Base-by-base conservation (phyloP, 2,888 invertebrate genomes). In the Prenolepis imparis region DNA sequence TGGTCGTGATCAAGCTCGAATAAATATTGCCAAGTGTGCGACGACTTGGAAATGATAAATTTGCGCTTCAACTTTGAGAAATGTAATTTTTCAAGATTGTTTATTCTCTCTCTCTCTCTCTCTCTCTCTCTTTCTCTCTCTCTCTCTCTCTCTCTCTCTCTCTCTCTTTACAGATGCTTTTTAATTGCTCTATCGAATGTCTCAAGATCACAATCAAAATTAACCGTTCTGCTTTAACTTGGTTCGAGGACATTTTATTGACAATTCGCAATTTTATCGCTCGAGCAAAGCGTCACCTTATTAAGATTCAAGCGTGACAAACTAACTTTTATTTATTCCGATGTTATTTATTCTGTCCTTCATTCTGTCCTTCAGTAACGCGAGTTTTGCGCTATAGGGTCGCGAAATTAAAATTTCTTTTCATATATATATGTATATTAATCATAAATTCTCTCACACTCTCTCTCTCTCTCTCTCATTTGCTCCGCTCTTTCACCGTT, bases 361-460 rank as follows among this genome's bases (percentile, higher is more conserved):
- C n/a, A 84, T 84, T 70, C 55, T 36, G 77, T 77, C 74, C 68
- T 70, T 86, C 70, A 72, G 81, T 64, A 83, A 84, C 83, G 84
- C 68, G 83, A 73, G 73, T 81, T 67, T 83, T 82, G 74, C 81
- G 83, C 72, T 86, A n/a, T n/a, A 81, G 59, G 67, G 75, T 86
- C 80, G 84, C 83, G 82, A 84, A 82, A 85, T 83, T 72, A 84
- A 88, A 57, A 85, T 28, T n/a, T 28, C 84, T 81, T 83, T 48
- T 85, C 61, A 82, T 57, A 41, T 64, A n/a, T 59, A 59, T 59
- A 59, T 44, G 24, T 57, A 57, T 82, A 67, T 83, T 78, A 63
- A 82, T 81, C 61, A 73, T 82, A 86, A 82, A 80, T 64, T 75
- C 55, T 81, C 24, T 57, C 18, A 57, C 70, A 24, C 28, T 28